These are phyloP conservation scores for Philhelius pedissequus DNA, from an alignment of 2,888 invertebrate genomes.

Conservation along the genomic window DNA sequence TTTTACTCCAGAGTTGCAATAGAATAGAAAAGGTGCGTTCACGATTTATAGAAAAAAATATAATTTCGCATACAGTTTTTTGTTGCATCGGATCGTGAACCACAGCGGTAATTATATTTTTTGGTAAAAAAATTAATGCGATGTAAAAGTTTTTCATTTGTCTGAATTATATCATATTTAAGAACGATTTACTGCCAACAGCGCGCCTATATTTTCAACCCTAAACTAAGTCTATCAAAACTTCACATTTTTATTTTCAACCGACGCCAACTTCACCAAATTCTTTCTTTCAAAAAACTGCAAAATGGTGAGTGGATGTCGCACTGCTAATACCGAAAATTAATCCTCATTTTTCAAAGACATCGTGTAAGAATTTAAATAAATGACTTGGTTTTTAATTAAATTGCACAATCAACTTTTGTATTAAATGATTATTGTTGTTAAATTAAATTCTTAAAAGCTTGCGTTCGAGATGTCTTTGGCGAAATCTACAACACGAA, in stretches of 20 bases:
- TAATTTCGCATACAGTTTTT: too few relatives aligned
- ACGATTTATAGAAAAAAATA: too few relatives aligned
- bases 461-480: conserved; percentile 8
- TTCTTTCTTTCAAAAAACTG: conserved; percentile 77
- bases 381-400: neutral
- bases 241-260: conserved; percentile 7
- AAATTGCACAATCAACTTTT: neutral
- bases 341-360: conserved; percentile 62
- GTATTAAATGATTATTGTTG: neutral
- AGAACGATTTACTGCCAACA: neutral
- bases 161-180: neutral
- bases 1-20: too few relatives aligned
- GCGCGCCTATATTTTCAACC: conserved; percentile 18
- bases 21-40: too few relatives aligned
- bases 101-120: too few relatives aligned
- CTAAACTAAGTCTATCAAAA: neutral
- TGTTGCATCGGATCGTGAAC: too few relatives aligned
- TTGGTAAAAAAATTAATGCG: too few relatives aligned
- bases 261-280: conserved; percentile 72
- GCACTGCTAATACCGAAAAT: conserved; percentile 35
- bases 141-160: too few relatives aligned
- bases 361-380: conserved; percentile 47
- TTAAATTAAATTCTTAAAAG: neutral
- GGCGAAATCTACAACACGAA: conserved; percentile 34
- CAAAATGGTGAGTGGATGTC: conserved; percentile 78